phyloP scores from a whole-genome alignment of 1,140 invertebrate species.

The Luehdorfia chinensis region DNA sequence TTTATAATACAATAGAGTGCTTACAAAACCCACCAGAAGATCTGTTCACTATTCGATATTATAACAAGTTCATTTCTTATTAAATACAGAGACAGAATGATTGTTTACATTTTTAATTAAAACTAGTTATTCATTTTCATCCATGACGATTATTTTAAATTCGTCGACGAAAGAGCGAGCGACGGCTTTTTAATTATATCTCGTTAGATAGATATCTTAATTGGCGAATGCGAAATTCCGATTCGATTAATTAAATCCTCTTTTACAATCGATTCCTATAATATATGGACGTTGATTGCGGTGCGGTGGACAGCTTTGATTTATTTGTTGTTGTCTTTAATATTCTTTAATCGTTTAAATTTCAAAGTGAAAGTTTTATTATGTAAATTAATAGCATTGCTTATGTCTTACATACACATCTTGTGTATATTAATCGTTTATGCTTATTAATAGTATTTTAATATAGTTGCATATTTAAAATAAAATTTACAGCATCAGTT shows the following conservation, averaged over 20 bases:
- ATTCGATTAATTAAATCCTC: conserved; percentile 12
- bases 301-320: conserved; percentile 2
- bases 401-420: no score
- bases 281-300: conserved; percentile 14
- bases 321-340: no score
- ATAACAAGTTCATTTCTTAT: not conserved
- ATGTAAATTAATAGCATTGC: not conserved
- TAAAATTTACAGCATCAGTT: no score
- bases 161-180: not conserved
- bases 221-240: conserved; percentile 11
- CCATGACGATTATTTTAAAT: not conserved
- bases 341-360: not conserved
- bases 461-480: no score
- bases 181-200: not conserved
- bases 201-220: no score
- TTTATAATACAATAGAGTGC: not conserved
- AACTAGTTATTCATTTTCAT: no score
- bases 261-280: conserved; percentile 11
- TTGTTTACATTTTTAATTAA: not conserved
- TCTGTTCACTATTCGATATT: not conserved
- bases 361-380: conserved; percentile 10
- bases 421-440: no score
- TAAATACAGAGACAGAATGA: not conserved
- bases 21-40: not conserved
- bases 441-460: no score